Percentiles rank a stretch among this genome's conserved stretches.
Evolutionary conservation across 2,888 invertebrate genomes (phyloP).

Genomic region (Lepidonotus clava): DNA sequence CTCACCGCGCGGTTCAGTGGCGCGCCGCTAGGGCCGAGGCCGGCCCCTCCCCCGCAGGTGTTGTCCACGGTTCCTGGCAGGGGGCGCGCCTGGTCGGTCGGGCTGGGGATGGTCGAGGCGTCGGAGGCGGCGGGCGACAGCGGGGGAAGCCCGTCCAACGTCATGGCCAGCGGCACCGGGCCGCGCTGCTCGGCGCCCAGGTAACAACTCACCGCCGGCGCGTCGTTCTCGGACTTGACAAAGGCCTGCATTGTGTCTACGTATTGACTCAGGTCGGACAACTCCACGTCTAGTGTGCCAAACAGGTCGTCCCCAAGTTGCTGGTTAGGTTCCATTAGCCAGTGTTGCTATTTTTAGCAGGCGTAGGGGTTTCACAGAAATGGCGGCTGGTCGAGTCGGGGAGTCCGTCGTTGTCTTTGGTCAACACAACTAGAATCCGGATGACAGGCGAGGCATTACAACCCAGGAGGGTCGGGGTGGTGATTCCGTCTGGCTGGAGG

Average conservation of each 20-base stretch:
- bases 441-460: background rate
- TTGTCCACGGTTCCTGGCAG: slow-evolving; percentile 8
- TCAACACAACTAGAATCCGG: background rate
- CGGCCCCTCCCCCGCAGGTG: no score
- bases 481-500: background rate
- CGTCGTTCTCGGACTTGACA: slow-evolving; percentile 15
- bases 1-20: background rate
- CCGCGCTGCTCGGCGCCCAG: slow-evolving; percentile 39
- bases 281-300: slow-evolving; percentile 46
- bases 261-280: slow-evolving; percentile 40
- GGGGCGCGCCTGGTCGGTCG: slow-evolving; percentile 33
- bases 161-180: slow-evolving; percentile 11
- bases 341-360: slow-evolving; percentile 50
- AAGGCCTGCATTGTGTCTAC: slow-evolving; percentile 46
- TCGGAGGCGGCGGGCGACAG: slow-evolving; percentile 35
- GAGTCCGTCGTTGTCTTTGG: background rate
- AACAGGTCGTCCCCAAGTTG: slow-evolving; percentile 52
- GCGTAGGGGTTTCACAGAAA: slow-evolving; percentile 39
- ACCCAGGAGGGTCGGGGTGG: background rate
- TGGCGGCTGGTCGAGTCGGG: background rate
- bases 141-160: slow-evolving; percentile 14
- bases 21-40: background rate
- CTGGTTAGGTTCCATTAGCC: slow-evolving; percentile 55
- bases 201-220: slow-evolving; percentile 14
- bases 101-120: slow-evolving; percentile 39